Percentiles rank a stretch among this genome's conserved stretches.
Evolutionary conservation across 1,140 invertebrate species (phyloP).

Genomic region (Luehdorfia chinensis): DNA sequence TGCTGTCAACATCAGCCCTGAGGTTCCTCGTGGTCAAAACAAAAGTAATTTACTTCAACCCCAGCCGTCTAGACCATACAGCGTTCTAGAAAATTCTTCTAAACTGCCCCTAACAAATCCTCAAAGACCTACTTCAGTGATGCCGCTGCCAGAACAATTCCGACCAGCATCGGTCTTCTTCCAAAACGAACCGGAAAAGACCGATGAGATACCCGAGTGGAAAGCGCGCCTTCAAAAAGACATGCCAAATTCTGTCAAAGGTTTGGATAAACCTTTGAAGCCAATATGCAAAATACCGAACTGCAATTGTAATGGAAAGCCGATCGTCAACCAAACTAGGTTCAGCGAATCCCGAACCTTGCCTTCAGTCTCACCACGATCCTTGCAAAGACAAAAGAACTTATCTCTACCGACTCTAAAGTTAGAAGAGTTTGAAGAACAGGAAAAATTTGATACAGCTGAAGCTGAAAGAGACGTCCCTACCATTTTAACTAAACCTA

Average conservation of each 20-base stretch:
- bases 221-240: conserved; percentile 54
- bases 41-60: conserved; percentile 35
- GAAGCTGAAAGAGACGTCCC: conserved; percentile 53
- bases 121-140: conserved; percentile 57
- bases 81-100: conserved; percentile 53
- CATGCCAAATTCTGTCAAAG: conserved; percentile 37
- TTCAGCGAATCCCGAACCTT: conserved; percentile 55
- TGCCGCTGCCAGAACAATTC: conserved; percentile 59
- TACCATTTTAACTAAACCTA: conserved; percentile 50
- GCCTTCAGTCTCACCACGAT: conserved; percentile 45
- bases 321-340: conserved; percentile 28
- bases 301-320: conserved; percentile 59
- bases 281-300: conserved; percentile 64
- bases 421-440: conserved; percentile 54
- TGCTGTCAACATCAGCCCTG: conserved; percentile 38
- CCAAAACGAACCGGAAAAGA: conserved; percentile 39
- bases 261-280: conserved; percentile 46
- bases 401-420: conserved; percentile 64
- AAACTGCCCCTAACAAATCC: conserved; percentile 49
- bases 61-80: conserved; percentile 55
- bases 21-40: conserved; percentile 38
- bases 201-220: conserved; percentile 55
- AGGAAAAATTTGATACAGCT: conserved; percentile 39
- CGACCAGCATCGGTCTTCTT: conserved; percentile 63
- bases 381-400: conserved; percentile 56